These are phyloP conservation scores for Lytechinus pictus DNA, from an alignment of 35 echinoderm and acorn worm species.

Conservation along the genomic window DNA sequence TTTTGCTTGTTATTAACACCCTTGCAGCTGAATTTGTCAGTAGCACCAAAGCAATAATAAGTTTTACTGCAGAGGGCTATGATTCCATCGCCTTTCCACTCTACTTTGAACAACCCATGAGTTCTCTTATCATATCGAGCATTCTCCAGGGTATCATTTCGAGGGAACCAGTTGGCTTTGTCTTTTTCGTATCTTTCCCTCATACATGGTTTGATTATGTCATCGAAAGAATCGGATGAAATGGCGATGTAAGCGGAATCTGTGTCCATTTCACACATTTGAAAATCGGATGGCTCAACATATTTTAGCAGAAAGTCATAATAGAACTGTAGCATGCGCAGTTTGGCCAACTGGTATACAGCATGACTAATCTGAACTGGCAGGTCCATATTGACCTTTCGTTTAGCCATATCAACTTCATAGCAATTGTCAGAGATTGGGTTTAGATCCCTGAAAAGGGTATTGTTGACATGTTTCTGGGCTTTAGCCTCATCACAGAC, in stretches of 20 bases:
- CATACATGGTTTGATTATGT: slow-evolving; percentile 68
- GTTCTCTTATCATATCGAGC: slow-evolving; percentile 67
- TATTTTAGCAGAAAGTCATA: slow-evolving; percentile 69
- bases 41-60: no score
- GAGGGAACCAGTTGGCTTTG: slow-evolving; percentile 63
- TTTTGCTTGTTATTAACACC: slow-evolving; percentile 56
- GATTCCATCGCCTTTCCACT: slow-evolving; percentile 79
- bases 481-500: not conserved
- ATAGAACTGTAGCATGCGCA: slow-evolving; percentile 71
- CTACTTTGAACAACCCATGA: slow-evolving; percentile 68
- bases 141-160: slow-evolving; percentile 49
- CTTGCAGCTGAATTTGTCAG: slow-evolving; percentile 55
- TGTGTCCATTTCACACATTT: slow-evolving; percentile 76
- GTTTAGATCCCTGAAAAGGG: slow-evolving; percentile 49
- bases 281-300: slow-evolving; percentile 60
- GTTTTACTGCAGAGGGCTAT: no score
- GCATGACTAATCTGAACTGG: slow-evolving; percentile 60
- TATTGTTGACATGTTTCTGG: slow-evolving; percentile 38
- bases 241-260: no score
- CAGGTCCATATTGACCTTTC: slow-evolving; percentile 58
- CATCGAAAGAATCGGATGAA: slow-evolving; percentile 38
- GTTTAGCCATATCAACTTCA: slow-evolving; percentile 53
- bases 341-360: slow-evolving; percentile 66
- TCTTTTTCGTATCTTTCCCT: slow-evolving; percentile 39
- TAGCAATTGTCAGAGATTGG: slow-evolving; percentile 52